Conservation (phyloP, 1,140 invertebrate genomes). For the Drosophila mayri region DNA sequence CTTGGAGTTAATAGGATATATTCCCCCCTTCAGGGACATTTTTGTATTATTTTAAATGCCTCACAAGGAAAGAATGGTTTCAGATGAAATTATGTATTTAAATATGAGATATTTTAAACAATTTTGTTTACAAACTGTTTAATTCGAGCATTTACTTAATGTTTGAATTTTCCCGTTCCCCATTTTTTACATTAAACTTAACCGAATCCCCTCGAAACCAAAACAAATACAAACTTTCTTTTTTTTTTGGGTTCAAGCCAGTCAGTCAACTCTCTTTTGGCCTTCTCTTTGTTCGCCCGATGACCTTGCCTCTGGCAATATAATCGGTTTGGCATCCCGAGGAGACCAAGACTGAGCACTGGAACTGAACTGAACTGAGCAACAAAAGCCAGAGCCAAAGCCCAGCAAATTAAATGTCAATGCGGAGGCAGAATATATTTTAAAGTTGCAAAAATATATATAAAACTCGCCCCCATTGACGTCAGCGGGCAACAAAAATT, state of each 20-base stretch:
- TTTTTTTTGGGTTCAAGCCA: constrained; percentile 27
- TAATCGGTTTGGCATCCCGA: constrained; percentile 16
- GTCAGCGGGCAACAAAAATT: constrained; percentile 18
- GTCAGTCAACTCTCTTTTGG: constrained; percentile 57
- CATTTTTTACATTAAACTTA: not conserved
- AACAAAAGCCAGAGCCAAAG: constrained; percentile 14
- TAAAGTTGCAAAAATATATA: constrained; percentile 35
- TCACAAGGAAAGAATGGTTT: not conserved
- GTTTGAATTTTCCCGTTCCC: not conserved
- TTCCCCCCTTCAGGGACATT: not conserved
- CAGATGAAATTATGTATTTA: too few relatives aligned
- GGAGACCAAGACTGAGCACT: not conserved
- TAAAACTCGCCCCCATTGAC: constrained; percentile 29
- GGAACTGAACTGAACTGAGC: not conserved
- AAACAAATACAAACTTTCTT: not conserved
- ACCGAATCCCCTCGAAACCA: constrained; percentile 14
- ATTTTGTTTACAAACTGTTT: not conserved
- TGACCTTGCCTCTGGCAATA: constrained; percentile 53
- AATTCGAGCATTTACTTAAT: not conserved
- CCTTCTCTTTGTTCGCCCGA: constrained; percentile 48
- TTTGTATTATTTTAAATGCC: not conserved
- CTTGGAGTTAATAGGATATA: not conserved
- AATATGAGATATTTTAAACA: not conserved
- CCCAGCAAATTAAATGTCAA: constrained; percentile 38
- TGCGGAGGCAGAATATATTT: constrained; percentile 20